Evolutionary conservation across 1,140 invertebrate species (phyloP), one percentile per base, ranked within the genome.

Genomic region (Dendrolimus punctatus): DNA sequence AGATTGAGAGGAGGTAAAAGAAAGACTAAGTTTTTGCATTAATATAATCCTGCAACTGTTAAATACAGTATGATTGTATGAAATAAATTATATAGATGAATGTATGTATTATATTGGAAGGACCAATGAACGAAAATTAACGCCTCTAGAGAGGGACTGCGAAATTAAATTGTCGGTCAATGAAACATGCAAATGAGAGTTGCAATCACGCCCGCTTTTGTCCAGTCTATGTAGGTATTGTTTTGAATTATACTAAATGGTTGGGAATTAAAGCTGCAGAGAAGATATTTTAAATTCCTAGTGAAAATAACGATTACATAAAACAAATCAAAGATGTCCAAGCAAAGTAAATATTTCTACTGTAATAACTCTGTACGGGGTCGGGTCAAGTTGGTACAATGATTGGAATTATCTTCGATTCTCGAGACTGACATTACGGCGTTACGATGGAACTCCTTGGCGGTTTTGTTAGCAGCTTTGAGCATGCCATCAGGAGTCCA

Each of bases 111-210:
- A 57, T 48, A 55, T 44, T 40, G 53, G 44, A 41, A 49, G 49
- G 42, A 67, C 67, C 66, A 70, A 69, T 64, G 57, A 60, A 60
- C 52, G 58, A 63, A 66, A 70, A 66, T 64, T 60, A 68, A 61
- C 56, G 57, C 39, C 57, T 58, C 58, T 39, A 50, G 47, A 56
- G 64, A 66, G 62, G 57, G 67, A 57, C 60, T 53, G 62, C 57
- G 64, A 53, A 66, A 68, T 71, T 71, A 68, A 73, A 71, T 68
- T 67, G 65, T 73, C 68, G 63, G 68, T 73, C 71, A 71, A 73
- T 73, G 66, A 68, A 73, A 66, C 64, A 73, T 70, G 70, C 67
- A 73, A 73, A 73, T 73, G 66, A 68, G 69, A 63, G 58, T 57
- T 66, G 71, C 68, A 73, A 71, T 73, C 71, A 73, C 63, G 63